Evolutionary conservation across 2,888 invertebrate genomes (phyloP).

Genomic region (Oligia latruncula): DNA sequence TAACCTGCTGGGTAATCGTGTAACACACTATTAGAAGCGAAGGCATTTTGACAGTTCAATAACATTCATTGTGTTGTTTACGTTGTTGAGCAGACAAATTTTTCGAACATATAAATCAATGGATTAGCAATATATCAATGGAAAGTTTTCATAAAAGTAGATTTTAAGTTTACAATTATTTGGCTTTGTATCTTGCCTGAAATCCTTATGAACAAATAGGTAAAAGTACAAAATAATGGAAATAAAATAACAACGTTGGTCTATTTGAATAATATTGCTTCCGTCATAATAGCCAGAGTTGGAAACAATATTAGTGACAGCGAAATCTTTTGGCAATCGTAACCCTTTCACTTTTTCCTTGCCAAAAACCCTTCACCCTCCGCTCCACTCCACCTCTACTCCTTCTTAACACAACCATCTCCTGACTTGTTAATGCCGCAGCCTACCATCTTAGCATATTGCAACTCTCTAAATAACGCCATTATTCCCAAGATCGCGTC

Average conservation of each 20-base stretch:
- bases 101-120: too few relatives aligned
- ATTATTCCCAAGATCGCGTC: constrained; percentile 85
- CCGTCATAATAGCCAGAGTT: neutral
- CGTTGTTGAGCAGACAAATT: too few relatives aligned
- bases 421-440: constrained; percentile 89
- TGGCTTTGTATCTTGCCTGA: neutral
- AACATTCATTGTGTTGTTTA: too few relatives aligned
- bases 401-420: constrained; percentile 84
- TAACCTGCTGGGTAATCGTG: too few relatives aligned
- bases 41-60: too few relatives aligned
- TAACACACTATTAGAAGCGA: too few relatives aligned
- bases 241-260: neutral
- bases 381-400: constrained; percentile 71
- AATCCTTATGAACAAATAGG: neutral
- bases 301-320: neutral
- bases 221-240: neutral
- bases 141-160: neutral
- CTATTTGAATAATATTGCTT: neutral
- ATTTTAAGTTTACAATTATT: neutral
- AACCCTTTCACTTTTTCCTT: neutral
- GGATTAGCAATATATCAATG: neutral
- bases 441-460: constrained; percentile 90
- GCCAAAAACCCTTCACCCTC: neutral
- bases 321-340: neutral
- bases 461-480: constrained; percentile 89